Base-by-base conservation (phyloP, 2,888 invertebrate genomes). In the Volucella inflata region DNA sequence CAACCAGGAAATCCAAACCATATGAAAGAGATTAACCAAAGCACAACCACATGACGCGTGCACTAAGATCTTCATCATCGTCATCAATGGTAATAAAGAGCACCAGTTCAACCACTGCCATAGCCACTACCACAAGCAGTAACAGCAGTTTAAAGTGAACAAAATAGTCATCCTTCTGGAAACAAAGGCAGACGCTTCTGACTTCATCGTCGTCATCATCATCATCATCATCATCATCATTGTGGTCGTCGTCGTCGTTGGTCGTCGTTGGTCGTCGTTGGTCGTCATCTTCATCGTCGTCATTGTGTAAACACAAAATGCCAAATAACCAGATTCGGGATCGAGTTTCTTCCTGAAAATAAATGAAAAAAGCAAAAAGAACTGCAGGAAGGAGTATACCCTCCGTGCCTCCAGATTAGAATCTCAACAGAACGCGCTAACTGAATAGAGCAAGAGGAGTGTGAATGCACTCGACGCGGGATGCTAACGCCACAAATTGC, bases 21-120 rank as follows among this genome's bases (percentile, higher is more conserved):
- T 85, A 64, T 85, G 85, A 81, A 81, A 85, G 85, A 85, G 85
- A 85, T 85, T 85, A 81, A 77, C 81, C 85, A 85, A 85, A 85
- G 85, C 76, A 59, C 81, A 81, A 85, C 85, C 85, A 85, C 85
- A 85, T 85, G 85, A 85, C 76, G 75, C 60, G 44, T 62, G 81
- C 14, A 40, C 59, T 68, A 77, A 77, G 76, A 68, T 85, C 67
- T 77, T 81, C 81, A 67, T 79, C 60, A 55, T 62, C 53, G 46
- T 67, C 53, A 55, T 40, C 75, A 30, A 65, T 80, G 30, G 30
- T 30, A 30, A 6, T 59, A 10, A 71, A 64, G 46, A 57, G 67
- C 60, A 78, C 17, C 65, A 65, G 65, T 57, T 10, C 50, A 57
- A 59, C 46, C 57, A 68, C 53, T 55, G 78, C 55, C 55, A 68